Conservation (phyloP, 2,888 invertebrate species). For the Fabriciana adippe region DNA sequence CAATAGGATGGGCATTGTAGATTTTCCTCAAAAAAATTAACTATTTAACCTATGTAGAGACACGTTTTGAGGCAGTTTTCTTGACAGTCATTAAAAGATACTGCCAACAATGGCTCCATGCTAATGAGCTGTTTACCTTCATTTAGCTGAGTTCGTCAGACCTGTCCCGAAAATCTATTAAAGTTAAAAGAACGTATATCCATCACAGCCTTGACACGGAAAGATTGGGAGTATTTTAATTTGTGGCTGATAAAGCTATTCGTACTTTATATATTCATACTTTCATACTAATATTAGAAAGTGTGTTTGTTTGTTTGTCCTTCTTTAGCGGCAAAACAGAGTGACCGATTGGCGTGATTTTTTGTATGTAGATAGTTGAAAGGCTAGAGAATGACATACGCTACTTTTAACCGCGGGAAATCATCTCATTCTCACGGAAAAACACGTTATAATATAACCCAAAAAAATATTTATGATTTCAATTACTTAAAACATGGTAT, state of each 20-base stretch:
- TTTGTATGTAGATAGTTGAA: no score
- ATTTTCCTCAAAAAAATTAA: conserved; percentile 16
- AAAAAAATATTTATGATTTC: no score
- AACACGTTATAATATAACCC: no score
- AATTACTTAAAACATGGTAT: no score
- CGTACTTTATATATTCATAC: no score
- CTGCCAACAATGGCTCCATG: conserved; percentile 37
- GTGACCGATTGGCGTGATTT: no score
- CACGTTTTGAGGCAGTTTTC: conserved; percentile 29
- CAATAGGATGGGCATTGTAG: not conserved
- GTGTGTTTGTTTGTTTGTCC: no score
- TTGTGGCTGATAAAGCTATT: not conserved
- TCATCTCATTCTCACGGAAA: no score
- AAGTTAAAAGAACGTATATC: conserved; percentile 23
- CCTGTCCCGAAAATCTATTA: conserved; percentile 19
- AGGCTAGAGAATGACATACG: no score
- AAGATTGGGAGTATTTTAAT: not conserved
- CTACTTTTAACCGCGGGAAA: no score
- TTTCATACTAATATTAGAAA: no score
- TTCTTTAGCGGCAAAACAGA: no score
- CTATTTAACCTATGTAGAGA: conserved; percentile 18
- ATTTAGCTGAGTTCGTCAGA: conserved; percentile 32
- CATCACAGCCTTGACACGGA: conserved; percentile 24
- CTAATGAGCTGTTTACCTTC: conserved; percentile 41
- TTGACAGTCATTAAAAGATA: conserved; percentile 37